Base-by-base conservation (phyloP, 2,113 vertebrate genomes). In the Myocastor coypus region DNA sequence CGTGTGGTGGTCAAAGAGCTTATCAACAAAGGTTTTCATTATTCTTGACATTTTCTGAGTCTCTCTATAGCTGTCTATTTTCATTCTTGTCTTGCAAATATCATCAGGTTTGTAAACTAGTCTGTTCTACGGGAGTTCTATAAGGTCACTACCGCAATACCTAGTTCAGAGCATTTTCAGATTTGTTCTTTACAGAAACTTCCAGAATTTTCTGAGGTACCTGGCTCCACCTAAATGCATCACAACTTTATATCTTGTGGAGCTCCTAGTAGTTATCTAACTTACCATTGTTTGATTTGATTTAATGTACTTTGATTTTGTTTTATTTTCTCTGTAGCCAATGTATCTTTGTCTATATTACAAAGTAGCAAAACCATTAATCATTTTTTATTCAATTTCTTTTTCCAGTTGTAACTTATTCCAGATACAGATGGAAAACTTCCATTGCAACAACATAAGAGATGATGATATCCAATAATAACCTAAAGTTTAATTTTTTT, bases 1-100 rank as follows among this genome's bases (percentile, higher is more conserved):
- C 34, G 61, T 59, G 20, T 2, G 14, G 42, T 73, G 64, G 30
- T 81, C 75, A 96, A 91, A 82, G 88, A 88, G 42, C 20, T 78
- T 89, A 73, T n/a, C 6, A 75, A 68, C 52, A 95, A 95, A 96
- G 46, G 19, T 68, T 87, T 90, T 96, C 83, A 75, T 97, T 96
- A 93, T 90, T 89, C 80, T 93, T 97, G 92, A 84, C 89, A 96
- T 97, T 97, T 97, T 73, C 92, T 42, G 6, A 42, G 46, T 95
- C 11, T 69, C 59, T 83, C 19, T 75, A 28, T 50, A 66, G 16
- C 77, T 90, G n/a, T 63, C 71, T 50, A 40, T 30, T 80, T 95
- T 95, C 59, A 91, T 92, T 89, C 94, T 7, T 85, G 3, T 88
- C 69, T 93, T 94, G 64, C 11, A 95, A 97, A 95, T 92, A 92